phyloP scores from a whole-genome alignment of 2,113 vertebrate genomes.

The Setophaga petechia region DNA sequence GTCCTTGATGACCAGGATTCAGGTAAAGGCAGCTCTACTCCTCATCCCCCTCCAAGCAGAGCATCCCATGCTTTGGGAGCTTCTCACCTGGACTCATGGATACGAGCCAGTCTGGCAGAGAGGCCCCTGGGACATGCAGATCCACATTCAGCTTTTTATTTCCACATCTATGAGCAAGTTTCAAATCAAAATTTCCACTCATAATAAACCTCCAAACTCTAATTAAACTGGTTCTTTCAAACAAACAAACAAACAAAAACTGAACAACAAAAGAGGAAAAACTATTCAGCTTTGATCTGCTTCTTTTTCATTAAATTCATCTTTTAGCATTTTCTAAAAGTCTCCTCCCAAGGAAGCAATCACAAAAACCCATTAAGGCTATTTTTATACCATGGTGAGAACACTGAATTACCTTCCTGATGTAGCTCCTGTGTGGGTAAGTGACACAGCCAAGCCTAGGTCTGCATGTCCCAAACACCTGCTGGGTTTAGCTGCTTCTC shows the following conservation, averaged over 20 bases:
- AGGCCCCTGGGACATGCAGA: not conserved
- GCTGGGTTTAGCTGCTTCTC: not conserved
- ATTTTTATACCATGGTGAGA: not conserved
- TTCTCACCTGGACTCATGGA: not conserved
- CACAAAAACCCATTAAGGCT: not conserved
- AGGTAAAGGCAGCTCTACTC: not conserved
- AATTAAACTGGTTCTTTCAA: not conserved
- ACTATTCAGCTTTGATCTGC: not conserved
- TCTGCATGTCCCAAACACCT: not conserved
- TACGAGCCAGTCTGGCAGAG: not conserved
- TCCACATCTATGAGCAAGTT: not conserved
- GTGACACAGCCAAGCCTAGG: not conserved
- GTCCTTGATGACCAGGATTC: rapidly evolving
- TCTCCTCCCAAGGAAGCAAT: not conserved
- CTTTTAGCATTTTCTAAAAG: not conserved
- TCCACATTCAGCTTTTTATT: not conserved
- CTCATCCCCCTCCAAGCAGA: not conserved
- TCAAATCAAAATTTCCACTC: not conserved
- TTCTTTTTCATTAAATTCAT: not conserved
- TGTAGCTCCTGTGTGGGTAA: not conserved
- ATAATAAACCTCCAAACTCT: not conserved
- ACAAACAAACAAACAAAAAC: not conserved
- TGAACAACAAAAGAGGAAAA: not conserved
- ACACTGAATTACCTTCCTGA: not conserved
- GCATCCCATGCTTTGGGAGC: not conserved